Base-by-base conservation (phyloP, 2,797 vertebrate species). In the Coluber constrictor region DNA sequence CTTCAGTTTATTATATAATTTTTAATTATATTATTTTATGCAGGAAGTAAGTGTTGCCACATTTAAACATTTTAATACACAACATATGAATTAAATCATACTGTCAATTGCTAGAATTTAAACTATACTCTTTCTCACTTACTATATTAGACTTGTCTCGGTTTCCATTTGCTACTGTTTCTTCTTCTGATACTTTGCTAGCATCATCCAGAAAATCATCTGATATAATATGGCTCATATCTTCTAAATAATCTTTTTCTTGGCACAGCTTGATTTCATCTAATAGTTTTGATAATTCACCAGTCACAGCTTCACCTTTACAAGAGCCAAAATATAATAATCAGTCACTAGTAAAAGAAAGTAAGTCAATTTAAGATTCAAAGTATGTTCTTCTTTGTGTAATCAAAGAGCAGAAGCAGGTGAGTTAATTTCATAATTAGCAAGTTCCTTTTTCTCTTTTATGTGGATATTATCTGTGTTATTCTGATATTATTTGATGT, bases 241-340 rank as follows among this genome's bases (percentile, higher is more conserved):
- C 99, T 98, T 99, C 99, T 87, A 99, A 99, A 96, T 98, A 99
- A 96, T 99, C 99, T 94, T 98, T 98, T 97, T 99, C 99, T 96
- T 98, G 98, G 96, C 99, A 99, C 96, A 98, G 98, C 97, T 99
- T 99, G 96, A 99, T 99, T 98, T 99, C 99, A 93, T 99, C 98
- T 96, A 99, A 98, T 94, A 99, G 98, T 96, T 99, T 99, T 92
- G 99, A 99, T 95, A 99, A 98, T 96, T 99, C 99, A 61, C 98
- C 99, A 54, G 99, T 99, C 97, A 99, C 98, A 29, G 98, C 98
- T 93, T 99, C 99, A 97, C 98, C 99, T 99, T 96, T 92, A 95
- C 97, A 94, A 96, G 96, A 87, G 87, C 93, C 96, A 89, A 96
- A 93, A 96, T 20, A 96, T 74, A 74, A 74, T 37, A 37, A 70